These are phyloP conservation scores for Alectura lathami DNA, from an alignment of 2,113 vertebrate genomes.

Conservation along the genomic window DNA sequence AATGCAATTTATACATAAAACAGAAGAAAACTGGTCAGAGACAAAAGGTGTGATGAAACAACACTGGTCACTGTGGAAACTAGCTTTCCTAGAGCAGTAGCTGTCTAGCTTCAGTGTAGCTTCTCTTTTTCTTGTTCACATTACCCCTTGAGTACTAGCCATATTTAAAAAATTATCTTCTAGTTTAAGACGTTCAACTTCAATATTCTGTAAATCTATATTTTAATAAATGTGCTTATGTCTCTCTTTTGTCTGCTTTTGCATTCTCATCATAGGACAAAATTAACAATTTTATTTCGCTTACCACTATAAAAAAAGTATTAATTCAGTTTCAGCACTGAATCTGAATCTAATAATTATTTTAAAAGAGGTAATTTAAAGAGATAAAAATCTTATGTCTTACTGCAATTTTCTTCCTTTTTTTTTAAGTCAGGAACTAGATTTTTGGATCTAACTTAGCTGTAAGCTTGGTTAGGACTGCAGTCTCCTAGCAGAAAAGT, in stretches of 20 bases:
- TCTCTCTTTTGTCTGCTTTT: background rate
- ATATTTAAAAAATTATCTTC: background rate
- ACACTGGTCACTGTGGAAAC: background rate
- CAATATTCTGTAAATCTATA: background rate
- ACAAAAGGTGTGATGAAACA: background rate
- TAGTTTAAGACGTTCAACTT: background rate
- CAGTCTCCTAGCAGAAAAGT: background rate
- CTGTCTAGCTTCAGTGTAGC: background rate
- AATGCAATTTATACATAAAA: background rate
- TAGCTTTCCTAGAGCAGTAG: background rate
- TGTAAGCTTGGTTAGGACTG: background rate
- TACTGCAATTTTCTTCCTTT: background rate
- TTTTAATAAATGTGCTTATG: background rate
- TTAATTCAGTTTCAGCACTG: background rate
- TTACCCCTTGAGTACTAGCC: too few relatives aligned
- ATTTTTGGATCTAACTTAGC: background rate
- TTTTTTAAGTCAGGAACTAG: background rate
- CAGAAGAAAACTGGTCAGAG: background rate
- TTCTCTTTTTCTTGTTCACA: background rate
- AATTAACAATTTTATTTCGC: background rate
- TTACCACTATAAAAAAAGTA: background rate
- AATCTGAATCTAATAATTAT: background rate
- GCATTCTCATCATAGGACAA: background rate
- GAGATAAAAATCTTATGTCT: background rate
- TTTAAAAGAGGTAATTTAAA: background rate